Conservation (phyloP, 2,797 vertebrate species). For the Hozukius guyotensis region DNA sequence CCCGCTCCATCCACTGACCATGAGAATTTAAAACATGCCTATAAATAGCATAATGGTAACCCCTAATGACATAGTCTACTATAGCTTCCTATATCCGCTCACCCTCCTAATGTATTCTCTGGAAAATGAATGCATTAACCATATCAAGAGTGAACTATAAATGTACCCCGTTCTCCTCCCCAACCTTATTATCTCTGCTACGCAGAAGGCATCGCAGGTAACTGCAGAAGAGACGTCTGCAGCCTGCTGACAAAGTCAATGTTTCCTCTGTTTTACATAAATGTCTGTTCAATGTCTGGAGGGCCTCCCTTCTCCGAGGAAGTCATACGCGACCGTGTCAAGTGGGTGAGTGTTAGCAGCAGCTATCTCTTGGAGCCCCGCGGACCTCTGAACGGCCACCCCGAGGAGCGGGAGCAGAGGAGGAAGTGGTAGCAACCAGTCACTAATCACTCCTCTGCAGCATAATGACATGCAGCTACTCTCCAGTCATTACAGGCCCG, state of each 20-base stretch:
- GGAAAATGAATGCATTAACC: conserved; percentile 64
- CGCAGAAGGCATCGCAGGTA: conserved; percentile 20
- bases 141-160: conserved; percentile 59
- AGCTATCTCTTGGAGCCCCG: background rate
- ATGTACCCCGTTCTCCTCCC: conserved; percentile 19
- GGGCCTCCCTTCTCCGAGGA: conserved; percentile 15
- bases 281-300: conserved; percentile 6
- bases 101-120: conserved; percentile 55
- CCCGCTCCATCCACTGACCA: conserved; percentile 5
- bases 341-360: conserved; percentile 1
- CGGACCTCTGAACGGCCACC: background rate
- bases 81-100: conserved; percentile 39
- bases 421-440: background rate
- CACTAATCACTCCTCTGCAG: conserved; percentile 32
- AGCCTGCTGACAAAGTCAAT: conserved; percentile 3
- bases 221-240: conserved; percentile 7
- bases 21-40: conserved; percentile 40
- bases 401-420: background rate
- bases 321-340: background rate
- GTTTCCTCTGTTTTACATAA: conserved; percentile 23
- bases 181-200: conserved; percentile 38
- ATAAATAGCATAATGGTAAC: conserved; percentile 61
- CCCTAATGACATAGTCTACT: conserved; percentile 43
- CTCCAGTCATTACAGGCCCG: background rate
- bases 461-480: background rate